Evolutionary conservation across 2,888 invertebrate species (phyloP).

Genomic region (Microchrysa polita): DNA sequence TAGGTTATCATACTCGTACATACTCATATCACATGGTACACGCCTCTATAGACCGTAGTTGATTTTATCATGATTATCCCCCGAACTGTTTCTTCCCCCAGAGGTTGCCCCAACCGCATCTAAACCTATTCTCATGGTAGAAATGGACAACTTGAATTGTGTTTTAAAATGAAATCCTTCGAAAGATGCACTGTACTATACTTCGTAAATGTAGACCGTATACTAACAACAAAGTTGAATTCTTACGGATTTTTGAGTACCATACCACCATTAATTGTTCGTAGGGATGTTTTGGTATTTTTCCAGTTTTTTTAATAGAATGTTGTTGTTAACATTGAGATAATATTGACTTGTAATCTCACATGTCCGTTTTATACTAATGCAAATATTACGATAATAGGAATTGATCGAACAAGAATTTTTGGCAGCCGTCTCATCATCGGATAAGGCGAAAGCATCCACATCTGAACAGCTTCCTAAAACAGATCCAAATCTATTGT

Average conservation of each 20-base stretch:
- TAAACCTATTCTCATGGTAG: neutral
- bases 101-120: neutral
- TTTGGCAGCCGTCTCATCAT: conserved; percentile 63
- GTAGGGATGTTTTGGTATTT: neutral
- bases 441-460: conserved; percentile 59
- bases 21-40: conserved; percentile 26
- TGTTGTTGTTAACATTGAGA: neutral
- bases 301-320: neutral
- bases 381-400: conserved; percentile 52
- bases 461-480: conserved; percentile 52
- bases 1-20: conserved; percentile 12
- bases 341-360: neutral
- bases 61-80: neutral
- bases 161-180: neutral
- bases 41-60: conserved; percentile 13
- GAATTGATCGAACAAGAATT: conserved; percentile 64
- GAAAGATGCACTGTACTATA: neutral
- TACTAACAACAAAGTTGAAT: conserved; percentile 1
- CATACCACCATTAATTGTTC: neutral
- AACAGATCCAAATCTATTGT: neutral
- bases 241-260: neutral
- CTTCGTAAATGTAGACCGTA: neutral
- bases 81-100: neutral
- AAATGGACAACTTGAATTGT: neutral
- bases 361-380: neutral